Evolutionary conservation across 2,113 vertebrate species (phyloP), one percentile per base, ranked within the genome.

Genomic region (Sisor rabdophorus): DNA sequence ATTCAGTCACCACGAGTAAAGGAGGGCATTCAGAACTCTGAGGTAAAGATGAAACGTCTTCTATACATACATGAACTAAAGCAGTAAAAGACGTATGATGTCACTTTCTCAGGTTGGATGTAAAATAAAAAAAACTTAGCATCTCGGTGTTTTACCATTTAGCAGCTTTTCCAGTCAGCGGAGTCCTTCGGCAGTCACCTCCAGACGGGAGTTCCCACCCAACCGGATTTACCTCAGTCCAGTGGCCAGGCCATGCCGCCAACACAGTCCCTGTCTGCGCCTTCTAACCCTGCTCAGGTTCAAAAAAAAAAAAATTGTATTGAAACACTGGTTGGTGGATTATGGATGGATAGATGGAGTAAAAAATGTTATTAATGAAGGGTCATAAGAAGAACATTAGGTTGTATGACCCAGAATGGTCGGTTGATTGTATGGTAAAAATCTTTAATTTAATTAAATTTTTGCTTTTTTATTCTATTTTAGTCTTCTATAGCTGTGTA

Each of bases 1-100:
- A 86, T 87, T 82, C 78, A 98, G 97, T 98, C 96, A 84, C 97
- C 97, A 20, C 92, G 97, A 91, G 95, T 98, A 86, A 98, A 95
- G 90, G 97, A 98, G 79, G 91, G 92, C 78, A 80, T 90, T 63
- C 90, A 92, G 85, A 94, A 93, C 85, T 93, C 95, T 1, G 97
- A 98, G 93, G 97, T 98, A 83, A 90, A 92, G 79, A 83, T 85
- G 87, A 83, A 88, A 79, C 28, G 11, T 12, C 30, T 61, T 36
- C 3, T 20, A 32, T 36, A 7, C 32, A 36, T 36, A 7, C 32
- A 36, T 36, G 32, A 36, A 36, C n/a, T n/a, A n/a, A n/a, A n/a
- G n/a, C n/a, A n/a, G n/a, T n/a, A n/a, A n/a, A n/a, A n/a, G n/a
- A 36, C 7, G 32, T 36, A 3, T 36, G 32, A 64, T 20, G 32